These are phyloP conservation scores for Pogonognathellus flavescens DNA, from an alignment of 1,140 invertebrate species.

Conservation along the genomic window DNA sequence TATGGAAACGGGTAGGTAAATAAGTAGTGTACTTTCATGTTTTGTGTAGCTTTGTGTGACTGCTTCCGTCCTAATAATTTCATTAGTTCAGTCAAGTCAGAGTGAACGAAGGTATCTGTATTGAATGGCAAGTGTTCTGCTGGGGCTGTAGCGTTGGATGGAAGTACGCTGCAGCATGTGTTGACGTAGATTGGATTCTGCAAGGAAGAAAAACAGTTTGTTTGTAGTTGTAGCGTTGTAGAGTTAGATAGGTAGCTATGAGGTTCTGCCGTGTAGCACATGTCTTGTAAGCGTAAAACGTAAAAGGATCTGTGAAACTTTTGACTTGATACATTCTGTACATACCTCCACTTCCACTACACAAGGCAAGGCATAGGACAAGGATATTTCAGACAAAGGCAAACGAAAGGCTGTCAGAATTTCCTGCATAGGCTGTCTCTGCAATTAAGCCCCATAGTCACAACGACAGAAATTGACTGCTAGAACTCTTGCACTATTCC, in stretches of 20 bases:
- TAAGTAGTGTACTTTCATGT: background rate
- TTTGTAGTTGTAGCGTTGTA: slow-evolving; percentile 11
- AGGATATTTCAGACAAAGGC: slow-evolving; percentile 12
- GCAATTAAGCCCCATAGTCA: slow-evolving; percentile 4
- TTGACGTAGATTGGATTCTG: slow-evolving; percentile 5
- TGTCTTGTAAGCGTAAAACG: slow-evolving; percentile 24
- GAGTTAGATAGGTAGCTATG: background rate
- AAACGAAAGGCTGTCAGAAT: slow-evolving; percentile 27
- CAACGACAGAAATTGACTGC: background rate
- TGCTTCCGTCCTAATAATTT: slow-evolving; percentile 33
- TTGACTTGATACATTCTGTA: slow-evolving; percentile 13
- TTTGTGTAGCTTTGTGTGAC: background rate
- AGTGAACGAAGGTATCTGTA: background rate
- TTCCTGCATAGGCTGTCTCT: background rate
- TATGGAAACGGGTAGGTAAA: background rate
- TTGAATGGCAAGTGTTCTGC: background rate
- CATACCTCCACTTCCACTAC: no score
- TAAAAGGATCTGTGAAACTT: slow-evolving; percentile 42
- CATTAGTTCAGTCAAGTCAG: slow-evolving; percentile 12
- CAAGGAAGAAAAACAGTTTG: slow-evolving; percentile 20
- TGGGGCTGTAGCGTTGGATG: background rate
- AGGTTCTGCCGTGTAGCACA: background rate
- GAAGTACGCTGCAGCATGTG: background rate
- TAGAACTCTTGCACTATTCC: background rate
- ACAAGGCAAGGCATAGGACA: background rate